These are phyloP conservation scores for Xestia xanthographa DNA, from an alignment of 2,888 invertebrate species.

Conservation along the genomic window DNA sequence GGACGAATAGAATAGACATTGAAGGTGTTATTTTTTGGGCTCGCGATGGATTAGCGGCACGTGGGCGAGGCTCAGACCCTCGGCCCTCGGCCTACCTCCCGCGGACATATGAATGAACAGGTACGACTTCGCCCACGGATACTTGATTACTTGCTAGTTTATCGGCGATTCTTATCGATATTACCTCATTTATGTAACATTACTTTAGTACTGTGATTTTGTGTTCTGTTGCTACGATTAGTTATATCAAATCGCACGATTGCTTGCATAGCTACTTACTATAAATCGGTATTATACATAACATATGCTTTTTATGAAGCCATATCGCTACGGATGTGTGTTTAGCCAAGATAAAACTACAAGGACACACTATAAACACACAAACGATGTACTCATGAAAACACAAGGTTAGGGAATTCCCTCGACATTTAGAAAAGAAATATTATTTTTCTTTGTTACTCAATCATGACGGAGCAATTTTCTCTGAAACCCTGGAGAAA, in stretches of 20 bases:
- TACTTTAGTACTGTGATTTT: constrained; percentile 30
- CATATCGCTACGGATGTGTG: constrained; percentile 42
- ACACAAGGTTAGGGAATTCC: constrained; percentile 48
- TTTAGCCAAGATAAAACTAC: constrained; percentile 35
- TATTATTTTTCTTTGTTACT: constrained; percentile 45
- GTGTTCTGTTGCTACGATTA: constrained; percentile 16
- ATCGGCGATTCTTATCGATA: constrained; percentile 69
- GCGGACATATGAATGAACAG: constrained; percentile 79
- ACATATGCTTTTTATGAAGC: constrained; percentile 9
- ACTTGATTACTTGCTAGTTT: constrained; percentile 73
- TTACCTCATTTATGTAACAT: constrained; percentile 60
- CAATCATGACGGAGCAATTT: constrained; percentile 42
- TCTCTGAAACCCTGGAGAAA: constrained; percentile 46
- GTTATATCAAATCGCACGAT: not conserved
- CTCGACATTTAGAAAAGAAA: constrained; percentile 40
- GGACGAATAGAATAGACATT: constrained; percentile 47
- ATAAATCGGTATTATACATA: constrained; percentile 29
- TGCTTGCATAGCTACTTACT: not conserved
- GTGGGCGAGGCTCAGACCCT: constrained; percentile 58
- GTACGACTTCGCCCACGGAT: constrained; percentile 73
- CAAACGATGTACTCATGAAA: not conserved
- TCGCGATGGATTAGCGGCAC: constrained; percentile 46
- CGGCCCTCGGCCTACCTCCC: constrained; percentile 59
- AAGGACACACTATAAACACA: constrained; percentile 25
- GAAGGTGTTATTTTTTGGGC: constrained; percentile 53